Conservation (phyloP, 2,888 invertebrate species). For the Plebejus anna region DNA sequence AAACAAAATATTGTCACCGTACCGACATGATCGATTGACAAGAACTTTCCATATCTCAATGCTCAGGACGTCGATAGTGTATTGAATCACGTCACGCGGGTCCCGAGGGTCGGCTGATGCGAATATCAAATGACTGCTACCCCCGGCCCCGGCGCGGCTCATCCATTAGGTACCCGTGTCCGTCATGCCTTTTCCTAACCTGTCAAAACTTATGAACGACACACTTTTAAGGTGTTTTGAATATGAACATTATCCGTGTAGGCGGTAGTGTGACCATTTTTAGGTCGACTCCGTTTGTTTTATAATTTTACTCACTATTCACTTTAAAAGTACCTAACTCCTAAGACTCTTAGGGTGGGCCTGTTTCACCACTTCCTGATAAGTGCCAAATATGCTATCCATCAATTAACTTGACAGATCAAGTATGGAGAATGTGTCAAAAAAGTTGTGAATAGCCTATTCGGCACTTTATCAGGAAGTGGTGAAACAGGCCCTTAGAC, state of each 20-base stretch:
- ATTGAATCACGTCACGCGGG: constrained; percentile 64
- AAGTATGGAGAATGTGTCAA: too few species aligned
- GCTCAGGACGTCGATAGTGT: constrained; percentile 59
- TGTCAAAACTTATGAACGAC: constrained; percentile 44
- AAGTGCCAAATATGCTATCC: too few species aligned
- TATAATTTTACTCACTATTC: background rate
- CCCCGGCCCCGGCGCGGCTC: constrained; percentile 67
- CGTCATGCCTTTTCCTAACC: constrained; percentile 50
- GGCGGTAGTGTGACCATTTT: background rate
- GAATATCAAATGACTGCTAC: constrained; percentile 75
- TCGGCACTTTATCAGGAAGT: too few species aligned
- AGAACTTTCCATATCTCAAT: constrained; percentile 52
- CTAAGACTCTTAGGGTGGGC: too few species aligned
- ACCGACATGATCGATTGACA: constrained; percentile 48
- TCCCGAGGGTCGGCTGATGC: constrained; percentile 67
- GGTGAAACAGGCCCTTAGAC: background rate
- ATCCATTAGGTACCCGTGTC: constrained; percentile 67
- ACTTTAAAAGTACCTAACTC: background rate
- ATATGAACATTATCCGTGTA: background rate
- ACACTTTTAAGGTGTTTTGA: constrained; percentile 1
- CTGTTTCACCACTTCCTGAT: too few species aligned
- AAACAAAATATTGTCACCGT: constrained; percentile 32
- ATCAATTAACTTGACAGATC: too few species aligned
- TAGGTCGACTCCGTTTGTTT: background rate
- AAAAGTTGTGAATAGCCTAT: too few species aligned